Evolutionary conservation across 2,113 vertebrate species (phyloP).

Genomic region (Noturus placidus): DNA sequence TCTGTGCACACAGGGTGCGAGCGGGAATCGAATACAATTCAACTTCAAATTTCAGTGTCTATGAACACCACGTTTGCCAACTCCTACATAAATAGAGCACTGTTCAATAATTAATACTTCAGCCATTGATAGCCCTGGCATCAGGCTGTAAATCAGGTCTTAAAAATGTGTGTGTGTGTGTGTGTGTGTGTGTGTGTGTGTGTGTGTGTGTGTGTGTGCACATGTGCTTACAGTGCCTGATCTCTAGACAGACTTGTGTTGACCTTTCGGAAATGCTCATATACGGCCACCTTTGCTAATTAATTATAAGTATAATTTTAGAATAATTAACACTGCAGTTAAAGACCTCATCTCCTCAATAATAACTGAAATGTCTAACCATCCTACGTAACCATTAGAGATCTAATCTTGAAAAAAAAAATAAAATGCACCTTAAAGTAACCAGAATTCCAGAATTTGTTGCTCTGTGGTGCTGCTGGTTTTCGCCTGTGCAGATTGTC

Average conservation of each 20-base stretch:
- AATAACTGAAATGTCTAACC: not conserved
- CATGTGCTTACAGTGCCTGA: not conserved
- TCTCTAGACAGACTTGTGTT: conserved; percentile 13
- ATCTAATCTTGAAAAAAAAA: too few relatives aligned
- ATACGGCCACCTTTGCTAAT: not conserved
- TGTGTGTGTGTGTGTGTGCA: not conserved
- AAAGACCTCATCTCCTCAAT: not conserved
- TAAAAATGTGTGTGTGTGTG: not conserved
- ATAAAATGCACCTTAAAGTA: not conserved
- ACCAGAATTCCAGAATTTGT: not conserved
- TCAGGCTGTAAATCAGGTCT: not conserved
- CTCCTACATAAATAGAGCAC: not conserved
- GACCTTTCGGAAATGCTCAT: conserved; percentile 14
- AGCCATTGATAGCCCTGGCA: not conserved
- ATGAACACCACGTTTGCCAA: not conserved
- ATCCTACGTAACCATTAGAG: too few relatives aligned
- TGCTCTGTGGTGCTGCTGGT: too few relatives aligned
- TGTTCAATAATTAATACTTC: not conserved
- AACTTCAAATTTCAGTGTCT: not conserved
- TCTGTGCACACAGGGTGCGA: too few relatives aligned
- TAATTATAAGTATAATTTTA: not conserved
- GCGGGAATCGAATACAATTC: too few relatives aligned
- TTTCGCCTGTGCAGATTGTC: not conserved
- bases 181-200: not conserved
- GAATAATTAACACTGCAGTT: not conserved